Percentiles rank a stretch among this genome's conserved stretches.
phyloP scores from a whole-genome alignment of 2,797 vertebrate species.

The Rhabdomys pumilio region DNA sequence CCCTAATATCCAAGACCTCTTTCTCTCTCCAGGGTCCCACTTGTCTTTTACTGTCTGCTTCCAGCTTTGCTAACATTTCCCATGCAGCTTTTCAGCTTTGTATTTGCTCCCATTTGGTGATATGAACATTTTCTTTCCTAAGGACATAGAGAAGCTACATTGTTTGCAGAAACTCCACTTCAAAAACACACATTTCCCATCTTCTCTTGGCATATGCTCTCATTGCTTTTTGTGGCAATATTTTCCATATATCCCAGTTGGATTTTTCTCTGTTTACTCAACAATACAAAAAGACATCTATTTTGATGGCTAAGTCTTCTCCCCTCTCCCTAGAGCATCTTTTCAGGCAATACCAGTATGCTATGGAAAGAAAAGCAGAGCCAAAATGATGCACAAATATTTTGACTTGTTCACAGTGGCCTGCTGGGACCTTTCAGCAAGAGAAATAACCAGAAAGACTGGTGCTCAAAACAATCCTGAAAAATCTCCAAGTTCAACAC shows the following conservation, averaged over 20 bases:
- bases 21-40: not conserved
- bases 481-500: not conserved
- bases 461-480: not conserved
- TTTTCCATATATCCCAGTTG: slow-evolving; percentile 41
- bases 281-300: not conserved
- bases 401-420: not conserved
- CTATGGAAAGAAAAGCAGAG: not conserved
- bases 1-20: not conserved
- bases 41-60: not conserved
- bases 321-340: not conserved
- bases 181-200: not conserved
- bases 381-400: not conserved
- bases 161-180: slow-evolving; percentile 23
- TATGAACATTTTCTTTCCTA: not conserved
- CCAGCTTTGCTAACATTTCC: not conserved
- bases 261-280: slow-evolving; percentile 48
- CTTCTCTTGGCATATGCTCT: not conserved
- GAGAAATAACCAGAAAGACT: not conserved
- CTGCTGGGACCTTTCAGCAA: not conserved
- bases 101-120: not conserved
- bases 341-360: not conserved
- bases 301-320: not conserved
- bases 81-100: not conserved
- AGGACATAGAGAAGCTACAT: not conserved
- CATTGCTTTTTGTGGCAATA: slow-evolving; percentile 21